Percentiles rank a stretch among this genome's conserved stretches.
Evolutionary conservation across 1,140 invertebrate species (phyloP).

Genomic region (Papilio polytes): DNA sequence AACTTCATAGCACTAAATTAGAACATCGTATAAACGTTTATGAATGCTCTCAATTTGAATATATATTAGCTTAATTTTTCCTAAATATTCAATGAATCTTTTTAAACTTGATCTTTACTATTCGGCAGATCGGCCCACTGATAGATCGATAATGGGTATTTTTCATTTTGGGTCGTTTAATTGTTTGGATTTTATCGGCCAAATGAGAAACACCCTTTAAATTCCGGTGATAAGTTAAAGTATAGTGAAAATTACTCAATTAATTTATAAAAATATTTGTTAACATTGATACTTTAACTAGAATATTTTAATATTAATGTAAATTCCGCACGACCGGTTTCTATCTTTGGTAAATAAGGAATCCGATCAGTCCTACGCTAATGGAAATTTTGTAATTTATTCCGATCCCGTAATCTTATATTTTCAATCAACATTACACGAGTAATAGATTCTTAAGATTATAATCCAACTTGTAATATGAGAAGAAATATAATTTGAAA

Average conservation of each 20-base stretch:
- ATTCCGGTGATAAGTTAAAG: no score
- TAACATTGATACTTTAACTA: background rate
- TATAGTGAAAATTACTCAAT: no score
- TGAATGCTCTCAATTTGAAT: background rate
- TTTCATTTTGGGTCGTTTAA: no score
- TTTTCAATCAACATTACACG: background rate
- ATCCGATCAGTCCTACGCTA: conserved; percentile 4
- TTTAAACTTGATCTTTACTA: no score
- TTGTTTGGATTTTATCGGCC: no score
- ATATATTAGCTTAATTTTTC: no score
- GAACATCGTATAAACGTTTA: background rate
- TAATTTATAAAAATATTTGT: background rate
- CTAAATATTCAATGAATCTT: no score
- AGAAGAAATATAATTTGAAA: background rate
- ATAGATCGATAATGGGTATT: no score
- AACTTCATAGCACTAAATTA: background rate
- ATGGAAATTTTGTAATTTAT: conserved; percentile 17
- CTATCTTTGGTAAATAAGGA: background rate
- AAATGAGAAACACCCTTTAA: no score
- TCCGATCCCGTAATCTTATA: conserved; percentile 8
- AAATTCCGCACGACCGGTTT: conserved; percentile 12
- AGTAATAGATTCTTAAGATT: background rate
- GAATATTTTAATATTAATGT: background rate
- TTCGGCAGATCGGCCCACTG: no score
- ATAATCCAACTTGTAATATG: background rate